Evolutionary conservation across 2,797 vertebrate species (phyloP), one percentile per base, ranked within the genome.

Genomic region (Tauraco hartlaubi): DNA sequence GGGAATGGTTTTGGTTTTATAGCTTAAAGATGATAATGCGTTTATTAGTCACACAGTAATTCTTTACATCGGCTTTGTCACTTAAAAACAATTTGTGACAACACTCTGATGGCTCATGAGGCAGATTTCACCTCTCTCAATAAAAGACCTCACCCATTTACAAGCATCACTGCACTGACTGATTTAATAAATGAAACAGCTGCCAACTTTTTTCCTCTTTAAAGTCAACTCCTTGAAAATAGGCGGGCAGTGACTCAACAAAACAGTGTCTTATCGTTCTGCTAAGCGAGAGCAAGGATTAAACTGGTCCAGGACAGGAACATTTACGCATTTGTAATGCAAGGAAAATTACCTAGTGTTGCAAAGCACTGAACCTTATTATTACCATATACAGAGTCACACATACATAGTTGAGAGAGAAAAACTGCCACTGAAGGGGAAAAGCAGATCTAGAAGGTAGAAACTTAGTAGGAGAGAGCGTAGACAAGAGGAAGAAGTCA

Each of bases 181-280:
- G 19, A 88, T 78, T 46, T 68, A 69, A 55, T 66, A 87, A 76
- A 68, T 49, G 12, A 71, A 79, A 68, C 5, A 44, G 8, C 35
- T 88, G 37, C 31, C 52, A 94, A 41, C 0, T 19, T 67, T 56
- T 88, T 93, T 86, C 21, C 28, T 62, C 55, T 92, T 55, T 67
- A 46, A 96, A 63, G 46, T 49, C 25, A 44, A 74, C 72, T 88
- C 56, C 88, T 96, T 86, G 22, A 58, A 92, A 96, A 85, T 12
- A 80, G 31, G 94, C 89, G 71, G 74, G 75, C 77, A 94, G 37
- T 81, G 94, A 84, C 55, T 86, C 87, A 92, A 48, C 51, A 95
- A 90, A 96, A 93, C 31, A 75, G 7, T 74, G 94, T 93, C 61
- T 90, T 86, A 94, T 44, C 44, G 75, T 76, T 35, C 88, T 77